Conservation (phyloP, 2,797 vertebrate species). For the Danio albolineatus region DNA sequence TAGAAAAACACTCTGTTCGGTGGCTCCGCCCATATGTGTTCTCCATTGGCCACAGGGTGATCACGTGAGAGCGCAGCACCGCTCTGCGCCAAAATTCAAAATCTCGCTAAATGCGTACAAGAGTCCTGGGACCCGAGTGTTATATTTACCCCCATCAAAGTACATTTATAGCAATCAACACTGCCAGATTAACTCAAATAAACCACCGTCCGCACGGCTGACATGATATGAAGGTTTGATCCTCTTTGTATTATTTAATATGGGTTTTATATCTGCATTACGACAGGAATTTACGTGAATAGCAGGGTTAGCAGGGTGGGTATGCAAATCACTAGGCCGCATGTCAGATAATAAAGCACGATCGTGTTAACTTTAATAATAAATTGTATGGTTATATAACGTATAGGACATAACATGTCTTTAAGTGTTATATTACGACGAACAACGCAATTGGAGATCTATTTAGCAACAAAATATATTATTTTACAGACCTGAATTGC, state of each 20-base stretch:
- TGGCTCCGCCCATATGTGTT: not conserved
- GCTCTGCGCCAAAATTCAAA: constrained; percentile 94
- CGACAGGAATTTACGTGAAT: not conserved
- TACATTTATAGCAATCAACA: not conserved
- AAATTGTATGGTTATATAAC: not conserved
- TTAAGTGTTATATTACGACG: not conserved
- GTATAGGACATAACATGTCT: not conserved
- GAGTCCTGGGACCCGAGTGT: not conserved
- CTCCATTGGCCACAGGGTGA: constrained; percentile 65
- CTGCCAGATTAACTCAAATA: constrained; percentile 15
- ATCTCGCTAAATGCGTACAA: constrained; percentile 44
- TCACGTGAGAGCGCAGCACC: constrained; percentile 75
- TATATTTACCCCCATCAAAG: not conserved
- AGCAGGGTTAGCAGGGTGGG: not conserved
- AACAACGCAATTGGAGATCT: not conserved
- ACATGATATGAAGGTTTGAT: constrained; percentile 80
- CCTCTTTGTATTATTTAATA: constrained; percentile 22
- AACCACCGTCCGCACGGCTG: constrained; percentile 46
- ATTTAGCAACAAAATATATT: not conserved
- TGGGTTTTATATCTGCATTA: not conserved
- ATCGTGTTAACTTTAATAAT: not conserved
- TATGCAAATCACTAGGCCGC: constrained; percentile 26
- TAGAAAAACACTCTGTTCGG: not conserved
- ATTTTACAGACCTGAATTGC: not conserved
- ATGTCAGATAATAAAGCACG: constrained; percentile 8